Base-by-base conservation (phyloP, 2,797 vertebrate genomes). In the Galaxias olidus region DNA sequence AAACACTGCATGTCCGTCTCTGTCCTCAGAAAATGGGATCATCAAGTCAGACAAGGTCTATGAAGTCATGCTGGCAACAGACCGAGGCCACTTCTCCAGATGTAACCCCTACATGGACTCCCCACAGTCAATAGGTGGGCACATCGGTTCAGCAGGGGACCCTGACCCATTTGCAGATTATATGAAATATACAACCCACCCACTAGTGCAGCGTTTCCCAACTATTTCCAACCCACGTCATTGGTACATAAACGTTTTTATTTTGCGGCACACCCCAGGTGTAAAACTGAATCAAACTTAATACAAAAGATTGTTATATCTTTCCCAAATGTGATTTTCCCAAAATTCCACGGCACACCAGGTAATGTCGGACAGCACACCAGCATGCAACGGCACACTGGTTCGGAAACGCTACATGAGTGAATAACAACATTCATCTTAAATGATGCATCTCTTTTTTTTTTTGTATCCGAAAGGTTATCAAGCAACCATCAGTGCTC, bases 71-170 rank as follows among this genome's bases (percentile, higher is more conserved):
- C 85, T 99, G 88, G 91, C 92, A 75, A 99, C 97, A 74, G 97
- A 99, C 86, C 94, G 98, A 64, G 92, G 90, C 57, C 94, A 98
- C 71, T 99, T 96, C 91, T 96, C 96, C 77, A 95, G 94, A 84
- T 96, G 94, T 89, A 98, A 99, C 79, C 96, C 98, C 12, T 99
- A 98, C 67, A 99, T 99, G 96, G 98, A 99, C 88, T 99, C 98
- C 46, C 98, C 98, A 5, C 98, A 99, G 84, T 98, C 98, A 81
- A 98, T 86, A 86, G 85, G 82, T 89, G 78, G 0, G 80, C 80
- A 14, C 48, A 42, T 42, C 3, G 15, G n/a, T 30, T 55, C 7
- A 5, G 66, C 44, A 3, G 10, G 1, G 4, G 42, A 60, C 1
- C 0, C 50, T 30, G 2, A 6, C 30, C 30, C 30, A 30, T 30